Conservation (phyloP, 1,140 invertebrate genomes). For the Adoxophyes honmai region DNA sequence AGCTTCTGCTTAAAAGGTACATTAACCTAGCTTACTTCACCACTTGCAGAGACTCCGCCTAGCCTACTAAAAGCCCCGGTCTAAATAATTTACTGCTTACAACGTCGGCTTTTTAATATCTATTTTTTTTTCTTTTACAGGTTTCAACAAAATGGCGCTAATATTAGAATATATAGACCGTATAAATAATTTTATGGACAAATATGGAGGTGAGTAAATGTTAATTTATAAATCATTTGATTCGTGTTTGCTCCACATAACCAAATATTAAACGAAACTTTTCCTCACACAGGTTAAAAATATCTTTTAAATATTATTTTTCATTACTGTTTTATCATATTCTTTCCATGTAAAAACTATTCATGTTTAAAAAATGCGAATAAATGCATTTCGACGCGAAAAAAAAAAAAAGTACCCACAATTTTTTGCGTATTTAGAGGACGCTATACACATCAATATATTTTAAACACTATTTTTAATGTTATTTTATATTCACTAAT, state of each 20-base stretch:
- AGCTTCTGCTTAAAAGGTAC: conserved; percentile 5
- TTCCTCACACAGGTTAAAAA: too few species aligned
- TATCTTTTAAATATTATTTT: too few species aligned
- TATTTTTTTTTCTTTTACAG: conserved; percentile 54
- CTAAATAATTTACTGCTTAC: neutral
- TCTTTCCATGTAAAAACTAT: too few species aligned
- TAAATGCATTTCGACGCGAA: too few species aligned
- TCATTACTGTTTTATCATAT: too few species aligned
- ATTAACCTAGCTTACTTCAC: neutral
- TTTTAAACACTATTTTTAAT: too few species aligned
- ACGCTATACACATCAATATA: too few species aligned
- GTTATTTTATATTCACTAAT: neutral
- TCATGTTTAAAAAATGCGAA: too few species aligned
- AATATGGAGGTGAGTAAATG: conserved; percentile 73
- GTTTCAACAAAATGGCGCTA: conserved; percentile 71
- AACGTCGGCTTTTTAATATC: conserved; percentile 13
- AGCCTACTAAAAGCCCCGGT: conserved; percentile 6
- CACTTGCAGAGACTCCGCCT: conserved; percentile 11
- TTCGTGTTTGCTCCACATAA: too few species aligned
- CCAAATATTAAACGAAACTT: too few species aligned
- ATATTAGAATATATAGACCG: conserved; percentile 72
- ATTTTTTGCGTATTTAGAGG: too few species aligned
- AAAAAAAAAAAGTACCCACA: too few species aligned
- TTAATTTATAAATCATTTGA: neutral
- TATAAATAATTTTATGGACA: conserved; percentile 73